Base-by-base conservation (phyloP, 2,888 invertebrate genomes). In the Rhamphomyia laevipes region DNA sequence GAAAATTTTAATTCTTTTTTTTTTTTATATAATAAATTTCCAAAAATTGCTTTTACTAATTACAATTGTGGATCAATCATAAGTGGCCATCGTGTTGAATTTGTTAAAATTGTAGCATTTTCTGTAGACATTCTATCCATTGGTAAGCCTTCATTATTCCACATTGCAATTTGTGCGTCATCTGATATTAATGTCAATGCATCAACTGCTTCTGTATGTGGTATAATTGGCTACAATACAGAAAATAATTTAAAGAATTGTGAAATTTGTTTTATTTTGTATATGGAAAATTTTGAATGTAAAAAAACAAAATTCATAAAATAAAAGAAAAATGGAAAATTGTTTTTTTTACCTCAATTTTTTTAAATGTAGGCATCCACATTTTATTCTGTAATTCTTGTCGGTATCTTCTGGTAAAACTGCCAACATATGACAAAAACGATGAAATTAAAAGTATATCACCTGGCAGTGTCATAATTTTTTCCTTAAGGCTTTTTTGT, bases 91-190 rank as follows among this genome's bases (percentile, higher is more conserved):
- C 95, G 75, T 21, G 90, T 84, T 0, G 93, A 92, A 67, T 86
- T 89, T 17, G 84, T 84, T 51, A 95, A 74, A 56, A 96, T 94
- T 37, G 90, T 90, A 11, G 95, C 95, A 67, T 96, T 96, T 71
- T 95, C 95, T 0, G 91, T 80, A 21, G 94, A 95, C 92, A 95
- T 94, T 52, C 86, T 77, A 66, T 96, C 96, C 53, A 84, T 85
- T 11, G 96, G 95, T 48, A 96, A 71, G 0, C 86, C 93, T 70
- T 93, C 91, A 66, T 95, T 95, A 67, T 94, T 93, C 96, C 96
- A 96, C 45, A 79, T 74, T 0, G 95, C 95, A 54, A 95, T 81
- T 66, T 85, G 84, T 0, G 95, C 94, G 67, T 93, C 93, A 63
- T 95, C 93, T 5, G 92, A 89, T 55, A 96, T 71, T 65, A 94